These are phyloP conservation scores for Macrotrachela quadricornifera DNA, from an alignment of 1,140 invertebrate genomes.

Conservation along the genomic window DNA sequence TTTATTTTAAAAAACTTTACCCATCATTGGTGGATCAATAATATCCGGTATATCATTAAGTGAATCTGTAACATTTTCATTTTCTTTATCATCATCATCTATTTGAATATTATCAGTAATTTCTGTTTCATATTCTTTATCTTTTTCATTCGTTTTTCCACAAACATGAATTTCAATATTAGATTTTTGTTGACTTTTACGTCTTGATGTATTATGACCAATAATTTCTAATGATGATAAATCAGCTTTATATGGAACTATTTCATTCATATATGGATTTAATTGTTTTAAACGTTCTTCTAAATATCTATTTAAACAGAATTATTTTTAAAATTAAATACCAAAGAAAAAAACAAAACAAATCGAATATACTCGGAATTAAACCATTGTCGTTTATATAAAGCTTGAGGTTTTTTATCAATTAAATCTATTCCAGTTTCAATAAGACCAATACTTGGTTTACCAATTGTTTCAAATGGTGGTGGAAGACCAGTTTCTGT, in stretches of 20 bases:
- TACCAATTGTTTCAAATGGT: conserved; percentile 23
- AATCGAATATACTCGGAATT: too few species aligned
- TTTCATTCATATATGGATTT: conserved; percentile 19
- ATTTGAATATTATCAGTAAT: not conserved
- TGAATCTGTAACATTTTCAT: not conserved
- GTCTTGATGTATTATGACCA: conserved; percentile 11
- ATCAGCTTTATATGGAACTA: conserved; percentile 25
- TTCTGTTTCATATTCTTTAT: not conserved
- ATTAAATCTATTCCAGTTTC: conserved; percentile 18
- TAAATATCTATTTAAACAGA: conserved; percentile 13
- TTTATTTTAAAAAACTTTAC: too few species aligned
- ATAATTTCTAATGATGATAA: conserved; percentile 15
- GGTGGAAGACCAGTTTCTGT: conserved; percentile 23
- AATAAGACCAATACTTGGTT: conserved; percentile 14
- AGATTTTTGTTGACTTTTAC: too few species aligned
- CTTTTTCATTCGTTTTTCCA: not conserved
- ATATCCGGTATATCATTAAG: too few species aligned
- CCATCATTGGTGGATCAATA: too few species aligned
- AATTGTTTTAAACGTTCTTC: conserved; percentile 19
- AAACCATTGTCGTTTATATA: too few species aligned
- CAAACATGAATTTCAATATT: too few species aligned
- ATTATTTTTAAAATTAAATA: too few species aligned
- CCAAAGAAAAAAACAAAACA: too few species aligned
- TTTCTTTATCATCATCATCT: conserved; percentile 2
- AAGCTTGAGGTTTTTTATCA: too few species aligned